A percentile compares a stretch with the other conserved stretches of the same genome.
phyloP scores from a whole-genome alignment of 2,113 vertebrate species.

The Amia ocellicauda region DNA sequence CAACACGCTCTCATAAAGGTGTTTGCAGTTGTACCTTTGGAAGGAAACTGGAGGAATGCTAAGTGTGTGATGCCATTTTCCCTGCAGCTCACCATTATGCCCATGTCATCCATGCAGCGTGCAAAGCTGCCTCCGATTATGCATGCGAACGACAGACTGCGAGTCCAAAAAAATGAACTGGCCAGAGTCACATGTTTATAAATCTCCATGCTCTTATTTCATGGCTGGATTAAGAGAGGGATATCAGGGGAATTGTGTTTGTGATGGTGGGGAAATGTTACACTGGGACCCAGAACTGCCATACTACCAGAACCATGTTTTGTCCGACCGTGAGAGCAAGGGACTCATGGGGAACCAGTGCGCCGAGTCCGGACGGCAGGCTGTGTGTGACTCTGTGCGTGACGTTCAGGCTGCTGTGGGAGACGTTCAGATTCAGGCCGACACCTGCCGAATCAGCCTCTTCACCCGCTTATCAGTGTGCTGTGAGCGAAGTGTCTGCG shows the following conservation, averaged over 20 bases:
- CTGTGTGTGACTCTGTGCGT: not conserved
- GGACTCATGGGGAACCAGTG: not conserved
- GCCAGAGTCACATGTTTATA: not conserved
- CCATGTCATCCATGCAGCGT: no score
- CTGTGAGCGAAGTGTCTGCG: slow-evolving; percentile 53
- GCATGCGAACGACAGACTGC: not conserved
- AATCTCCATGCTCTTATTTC: slow-evolving; percentile 1
- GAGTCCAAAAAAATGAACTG: not conserved
- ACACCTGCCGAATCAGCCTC: slow-evolving; percentile 51
- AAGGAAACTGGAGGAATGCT: no score
- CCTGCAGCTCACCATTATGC: no score
- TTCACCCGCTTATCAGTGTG: slow-evolving; percentile 53
- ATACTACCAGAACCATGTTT: not conserved
- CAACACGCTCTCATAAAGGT: no score
- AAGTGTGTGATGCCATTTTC: no score
- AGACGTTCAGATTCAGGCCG: slow-evolving; percentile 11
- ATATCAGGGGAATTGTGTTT: not conserved
- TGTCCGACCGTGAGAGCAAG: not conserved
- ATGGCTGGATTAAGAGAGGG: slow-evolving; percentile 6
- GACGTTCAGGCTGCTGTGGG: not conserved
- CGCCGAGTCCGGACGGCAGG: not conserved
- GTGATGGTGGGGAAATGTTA: not conserved
- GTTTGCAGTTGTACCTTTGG: no score
- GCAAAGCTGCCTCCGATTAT: no score
- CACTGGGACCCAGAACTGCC: not conserved